Percentiles rank a stretch among this genome's conserved stretches.
These are phyloP conservation scores for Bombus confusus DNA, from an alignment of 1,140 invertebrate species.

Conservation along the genomic window DNA sequence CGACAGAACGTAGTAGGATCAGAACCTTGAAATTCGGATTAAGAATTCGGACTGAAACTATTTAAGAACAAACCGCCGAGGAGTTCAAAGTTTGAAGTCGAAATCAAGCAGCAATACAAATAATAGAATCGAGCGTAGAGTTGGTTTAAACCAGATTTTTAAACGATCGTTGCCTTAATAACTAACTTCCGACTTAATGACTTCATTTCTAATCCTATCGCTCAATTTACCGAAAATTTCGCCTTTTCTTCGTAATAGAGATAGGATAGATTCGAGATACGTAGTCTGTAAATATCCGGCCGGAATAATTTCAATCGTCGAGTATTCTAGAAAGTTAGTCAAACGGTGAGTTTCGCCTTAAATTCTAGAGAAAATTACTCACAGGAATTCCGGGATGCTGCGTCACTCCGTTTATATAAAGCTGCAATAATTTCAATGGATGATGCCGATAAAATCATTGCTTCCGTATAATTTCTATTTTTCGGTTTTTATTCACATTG, in stretches of 20 bases:
- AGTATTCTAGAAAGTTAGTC: not conserved
- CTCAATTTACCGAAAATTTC: not conserved
- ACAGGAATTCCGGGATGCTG: not conserved
- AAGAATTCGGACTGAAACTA: not conserved
- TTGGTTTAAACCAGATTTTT: too few species aligned
- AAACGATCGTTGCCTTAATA: too few species aligned
- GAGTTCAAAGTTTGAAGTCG: too few species aligned
- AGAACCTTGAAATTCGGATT: not conserved
- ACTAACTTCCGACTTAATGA: too few species aligned
- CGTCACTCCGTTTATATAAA: not conserved
- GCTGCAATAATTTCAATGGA: constrained; percentile 24
- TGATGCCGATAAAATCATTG: not conserved
- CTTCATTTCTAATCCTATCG: not conserved
- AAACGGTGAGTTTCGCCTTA: not conserved
- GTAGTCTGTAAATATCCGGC: not conserved
- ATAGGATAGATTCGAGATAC: not conserved
- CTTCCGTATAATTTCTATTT: not conserved
- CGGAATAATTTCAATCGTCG: not conserved
- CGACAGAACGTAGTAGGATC: too few species aligned
- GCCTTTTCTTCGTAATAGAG: not conserved
- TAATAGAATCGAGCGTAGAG: too few species aligned
- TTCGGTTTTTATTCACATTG: constrained; percentile 19
- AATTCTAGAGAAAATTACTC: constrained; percentile 27
- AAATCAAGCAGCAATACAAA: too few species aligned
- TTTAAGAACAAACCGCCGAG: too few species aligned